Evolutionary conservation across 2,888 invertebrate species (phyloP), one percentile per base, ranked within the genome.

Genomic region (Leptinotarsa tumamoca): DNA sequence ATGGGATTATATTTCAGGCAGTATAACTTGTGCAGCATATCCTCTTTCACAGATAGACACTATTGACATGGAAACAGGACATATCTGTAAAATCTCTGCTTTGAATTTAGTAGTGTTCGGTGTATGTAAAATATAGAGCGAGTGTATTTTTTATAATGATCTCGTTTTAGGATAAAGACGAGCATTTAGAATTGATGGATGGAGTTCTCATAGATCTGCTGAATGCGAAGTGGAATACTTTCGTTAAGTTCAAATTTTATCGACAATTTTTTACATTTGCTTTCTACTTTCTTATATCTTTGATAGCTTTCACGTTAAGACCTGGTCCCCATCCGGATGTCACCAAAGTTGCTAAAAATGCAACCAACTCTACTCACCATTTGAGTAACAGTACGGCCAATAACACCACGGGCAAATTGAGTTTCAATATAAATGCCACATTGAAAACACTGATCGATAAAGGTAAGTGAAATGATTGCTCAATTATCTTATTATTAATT

Each of bases 151-250:
- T 43, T 43, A 43, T 43, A 43, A 43, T 43, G 43, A 7, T 43
- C 58, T n/a, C 54, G n/a, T 90, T 90, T 67, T 85, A 98, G 98
- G 97, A 97, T 85, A 96, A 95, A 89, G 94, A 95, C 82, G 97
- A 96, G 85, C 99, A 99, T 90, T 90, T 99, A 83, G 97, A 98
- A 83, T 90, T 99, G 72, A 92, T 99, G 90, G 98, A 98, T 87
- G 98, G 98, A 0, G 94, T 98, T 82, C 90, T 99, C 67, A 96
- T 98, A 23, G 97, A 98, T 87, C 91, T 99, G 18, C 89, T 99
- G 15, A 95, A 97, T 86, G 97, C 98, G 4, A 99, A 99, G 90
- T 99, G 99, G 99, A 96, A 98, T 84, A 95, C 98, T 0, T 99
- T 98, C 87, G 97, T 97, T 2, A 97, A 96, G 89, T 95, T 94